These are phyloP conservation scores for Psophia crepitans DNA, from an alignment of 2,113 vertebrate genomes.

Conservation along the genomic window DNA sequence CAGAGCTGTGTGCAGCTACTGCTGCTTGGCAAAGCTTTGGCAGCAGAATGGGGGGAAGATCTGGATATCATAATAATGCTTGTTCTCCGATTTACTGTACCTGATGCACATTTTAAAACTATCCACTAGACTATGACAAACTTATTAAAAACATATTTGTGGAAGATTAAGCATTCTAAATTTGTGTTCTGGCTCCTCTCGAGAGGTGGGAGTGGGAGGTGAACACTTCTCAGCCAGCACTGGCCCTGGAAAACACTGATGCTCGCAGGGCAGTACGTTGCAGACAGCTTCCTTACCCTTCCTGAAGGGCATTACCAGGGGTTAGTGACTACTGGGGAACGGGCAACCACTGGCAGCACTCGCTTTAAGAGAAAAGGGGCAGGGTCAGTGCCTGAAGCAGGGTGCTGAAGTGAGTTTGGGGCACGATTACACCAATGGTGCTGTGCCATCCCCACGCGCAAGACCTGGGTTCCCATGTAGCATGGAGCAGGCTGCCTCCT, in stretches of 20 bases:
- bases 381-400: background rate
- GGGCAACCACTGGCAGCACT: background rate
- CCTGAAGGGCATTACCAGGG: background rate
- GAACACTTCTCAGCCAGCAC: background rate
- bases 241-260: background rate
- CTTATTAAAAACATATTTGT: fast-evolving
- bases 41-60: background rate
- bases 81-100: background rate
- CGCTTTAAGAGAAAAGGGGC: background rate
- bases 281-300: fast-evolving
- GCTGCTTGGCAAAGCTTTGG: background rate
- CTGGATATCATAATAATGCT: background rate
- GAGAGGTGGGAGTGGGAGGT: background rate
- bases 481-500: background rate
- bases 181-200: background rate
- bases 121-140: background rate
- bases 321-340: background rate
- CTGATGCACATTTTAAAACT: background rate
- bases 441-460: fast-evolving
- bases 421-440: fast-evolving
- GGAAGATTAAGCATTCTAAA: background rate
- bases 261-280: background rate
- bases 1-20: background rate
- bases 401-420: background rate
- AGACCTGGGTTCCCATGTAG: fast-evolving